phyloP scores from a whole-genome alignment of 2,888 invertebrate species.

The Hecatera dysodea region DNA sequence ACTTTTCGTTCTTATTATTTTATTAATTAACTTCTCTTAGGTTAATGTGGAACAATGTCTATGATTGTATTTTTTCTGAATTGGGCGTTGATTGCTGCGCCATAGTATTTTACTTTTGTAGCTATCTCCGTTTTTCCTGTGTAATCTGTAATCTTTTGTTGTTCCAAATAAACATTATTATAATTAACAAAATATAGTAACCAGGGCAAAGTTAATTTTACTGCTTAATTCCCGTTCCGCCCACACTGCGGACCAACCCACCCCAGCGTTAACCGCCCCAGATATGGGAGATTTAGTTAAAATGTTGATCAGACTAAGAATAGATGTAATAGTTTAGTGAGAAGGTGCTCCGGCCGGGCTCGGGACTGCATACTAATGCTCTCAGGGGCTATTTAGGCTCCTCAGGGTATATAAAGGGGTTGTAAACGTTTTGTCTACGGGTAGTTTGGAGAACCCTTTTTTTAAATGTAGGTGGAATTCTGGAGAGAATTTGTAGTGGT shows the following conservation, averaged over 20 bases:
- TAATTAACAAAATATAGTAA: no score
- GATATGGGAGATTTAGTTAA: constrained; percentile 67
- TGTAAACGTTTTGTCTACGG: constrained; percentile 52
- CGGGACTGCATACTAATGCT: constrained; percentile 59
- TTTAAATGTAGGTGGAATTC: constrained; percentile 42
- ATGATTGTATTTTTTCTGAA: no score
- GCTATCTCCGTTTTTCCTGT: no score
- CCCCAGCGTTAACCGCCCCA: constrained; percentile 56
- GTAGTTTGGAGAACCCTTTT: constrained; percentile 35
- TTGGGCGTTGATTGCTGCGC: no score
- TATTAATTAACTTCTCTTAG: no score
- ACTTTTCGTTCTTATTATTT: no score
- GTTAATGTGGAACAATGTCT: no score
- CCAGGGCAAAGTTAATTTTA: no score
- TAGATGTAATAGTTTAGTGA: constrained; percentile 67
- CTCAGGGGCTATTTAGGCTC: constrained; percentile 7
- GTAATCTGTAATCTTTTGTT: no score
- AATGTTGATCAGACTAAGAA: constrained; percentile 67
- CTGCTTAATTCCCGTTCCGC: not conserved
- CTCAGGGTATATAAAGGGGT: constrained; percentile 34
- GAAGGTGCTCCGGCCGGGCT: constrained; percentile 39
- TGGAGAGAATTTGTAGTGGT: not conserved
- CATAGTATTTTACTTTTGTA: no score
- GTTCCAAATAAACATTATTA: no score
- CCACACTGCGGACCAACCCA: constrained; percentile 23